Base-by-base conservation (phyloP, 2,797 vertebrate species). In the Chloroceryle inda region DNA sequence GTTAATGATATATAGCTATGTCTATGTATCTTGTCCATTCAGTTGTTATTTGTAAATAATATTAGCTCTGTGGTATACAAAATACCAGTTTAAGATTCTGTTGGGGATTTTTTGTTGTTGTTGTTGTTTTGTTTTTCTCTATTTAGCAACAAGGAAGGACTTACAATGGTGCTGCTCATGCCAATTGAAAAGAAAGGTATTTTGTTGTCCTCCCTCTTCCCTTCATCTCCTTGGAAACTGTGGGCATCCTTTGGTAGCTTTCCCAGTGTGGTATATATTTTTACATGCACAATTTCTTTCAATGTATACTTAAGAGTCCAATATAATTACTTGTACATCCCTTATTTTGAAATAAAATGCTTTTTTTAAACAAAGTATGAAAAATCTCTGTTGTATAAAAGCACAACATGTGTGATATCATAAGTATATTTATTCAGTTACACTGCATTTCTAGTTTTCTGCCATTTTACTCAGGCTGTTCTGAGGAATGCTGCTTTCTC, bases 221-320 rank as follows among this genome's bases (percentile, higher is more conserved):
- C 37, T 92, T 91, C 50, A 90, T 98, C 95, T 97, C 95, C 91
- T 89, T 91, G 90, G 93, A 90, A 97, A 97, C 88, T 84, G 72
- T 45, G 74, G 77, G 55, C 79, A 77, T 90, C 56, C 66, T 55
- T 92, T 92, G 90, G 55, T 94, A 84, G 93, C 49, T 86, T 92
- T 88, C 64, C 33, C 52, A 69, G 29, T 66, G 56, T 55, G 42
- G 29, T 84, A 44, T 47, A 59, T 3, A 1, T 76, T 87, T 88
- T 83, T 38, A 91, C 52, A 29, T 78, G 37, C 29, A 44, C 82
- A 49, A 8, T 29, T 66, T 71, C 80, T 71, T 83, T 52, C 16
- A 50, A 13, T 61, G 13, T 82, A 7, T 88, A 24, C 38, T 77
- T 91, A 44, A 35, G 27, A 59, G 19, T 64, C 38, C 35, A 64